Evolutionary conservation across 2,113 vertebrate genomes (phyloP).

Genomic region (Centropristis striata): DNA sequence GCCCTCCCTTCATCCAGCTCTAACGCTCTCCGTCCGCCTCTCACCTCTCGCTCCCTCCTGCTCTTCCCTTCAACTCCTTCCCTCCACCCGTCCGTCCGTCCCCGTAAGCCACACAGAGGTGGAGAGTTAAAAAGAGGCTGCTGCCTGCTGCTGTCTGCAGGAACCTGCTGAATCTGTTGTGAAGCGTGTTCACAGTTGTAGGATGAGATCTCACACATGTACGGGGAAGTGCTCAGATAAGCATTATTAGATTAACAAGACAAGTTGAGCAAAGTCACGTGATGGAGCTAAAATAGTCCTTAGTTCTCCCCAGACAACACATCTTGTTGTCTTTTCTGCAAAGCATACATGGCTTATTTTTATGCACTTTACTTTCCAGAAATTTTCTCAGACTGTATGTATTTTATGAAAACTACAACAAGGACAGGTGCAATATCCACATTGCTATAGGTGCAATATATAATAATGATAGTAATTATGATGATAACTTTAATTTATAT

Average conservation of each 20-base stretch:
- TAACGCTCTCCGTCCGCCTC: constrained; percentile 45
- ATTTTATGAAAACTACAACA: too few species aligned
- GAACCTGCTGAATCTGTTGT: constrained; percentile 11
- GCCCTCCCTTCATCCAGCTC: constrained; percentile 50
- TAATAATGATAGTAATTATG: too few species aligned
- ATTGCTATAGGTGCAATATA: too few species aligned
- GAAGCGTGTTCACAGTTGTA: constrained; percentile 4
- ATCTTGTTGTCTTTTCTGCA: too few species aligned
- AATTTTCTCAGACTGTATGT: too few species aligned
- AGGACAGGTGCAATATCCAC: too few species aligned
- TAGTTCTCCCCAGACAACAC: too few species aligned
- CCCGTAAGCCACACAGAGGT: constrained; percentile 16
- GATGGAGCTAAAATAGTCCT: not conserved
- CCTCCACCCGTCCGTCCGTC: constrained; percentile 45
- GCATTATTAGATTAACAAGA: not conserved
- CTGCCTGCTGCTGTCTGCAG: constrained; percentile 16
- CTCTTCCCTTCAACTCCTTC: constrained; percentile 27
- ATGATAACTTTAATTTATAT: too few species aligned
- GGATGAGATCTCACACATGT: not conserved
- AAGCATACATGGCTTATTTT: too few species aligned
- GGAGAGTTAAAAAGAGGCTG: constrained; percentile 10
- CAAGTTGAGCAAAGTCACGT: not conserved
- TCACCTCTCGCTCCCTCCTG: constrained; percentile 30
- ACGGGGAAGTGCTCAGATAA: not conserved
- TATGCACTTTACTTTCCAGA: too few species aligned